phyloP scores from a whole-genome alignment of 2,113 vertebrate genomes.

The Gymnobelideus leadbeateri region DNA sequence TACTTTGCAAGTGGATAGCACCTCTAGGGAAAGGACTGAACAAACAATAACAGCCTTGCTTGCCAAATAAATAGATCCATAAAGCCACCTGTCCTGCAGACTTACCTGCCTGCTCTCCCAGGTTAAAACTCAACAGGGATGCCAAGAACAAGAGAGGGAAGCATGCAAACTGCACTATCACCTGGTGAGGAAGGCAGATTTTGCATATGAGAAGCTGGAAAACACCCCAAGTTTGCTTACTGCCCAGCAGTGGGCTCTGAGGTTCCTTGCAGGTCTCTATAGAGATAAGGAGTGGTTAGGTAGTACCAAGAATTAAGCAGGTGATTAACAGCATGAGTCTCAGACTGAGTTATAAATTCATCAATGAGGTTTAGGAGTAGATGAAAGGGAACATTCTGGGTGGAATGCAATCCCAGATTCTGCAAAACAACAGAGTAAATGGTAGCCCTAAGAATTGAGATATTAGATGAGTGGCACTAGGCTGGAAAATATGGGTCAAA shows the following conservation, averaged over 20 bases:
- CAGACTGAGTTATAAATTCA: neutral
- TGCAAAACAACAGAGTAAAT: neutral
- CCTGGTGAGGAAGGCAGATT: neutral
- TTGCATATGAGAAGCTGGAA: neutral
- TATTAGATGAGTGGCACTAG: neutral
- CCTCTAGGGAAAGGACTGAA: neutral
- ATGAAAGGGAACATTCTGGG: neutral
- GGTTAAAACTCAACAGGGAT: neutral
- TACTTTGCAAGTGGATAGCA: neutral
- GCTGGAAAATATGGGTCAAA: neutral
- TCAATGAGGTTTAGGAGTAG: neutral
- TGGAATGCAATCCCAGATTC: neutral
- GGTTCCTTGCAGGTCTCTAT: neutral
- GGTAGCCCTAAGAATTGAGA: neutral
- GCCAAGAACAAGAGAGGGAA: neutral
- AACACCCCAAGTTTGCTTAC: neutral
- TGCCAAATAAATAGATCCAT: neutral
- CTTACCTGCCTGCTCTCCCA: neutral
- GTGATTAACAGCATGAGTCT: neutral
- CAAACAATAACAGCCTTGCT: neutral
- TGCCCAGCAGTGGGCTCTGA: neutral
- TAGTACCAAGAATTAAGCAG: neutral
- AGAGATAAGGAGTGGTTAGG: neutral
- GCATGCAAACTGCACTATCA: neutral
- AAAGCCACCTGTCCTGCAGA: neutral